Evolutionary conservation across 2,888 invertebrate genomes (phyloP).

Genomic region (Dryadula phaetusa): DNA sequence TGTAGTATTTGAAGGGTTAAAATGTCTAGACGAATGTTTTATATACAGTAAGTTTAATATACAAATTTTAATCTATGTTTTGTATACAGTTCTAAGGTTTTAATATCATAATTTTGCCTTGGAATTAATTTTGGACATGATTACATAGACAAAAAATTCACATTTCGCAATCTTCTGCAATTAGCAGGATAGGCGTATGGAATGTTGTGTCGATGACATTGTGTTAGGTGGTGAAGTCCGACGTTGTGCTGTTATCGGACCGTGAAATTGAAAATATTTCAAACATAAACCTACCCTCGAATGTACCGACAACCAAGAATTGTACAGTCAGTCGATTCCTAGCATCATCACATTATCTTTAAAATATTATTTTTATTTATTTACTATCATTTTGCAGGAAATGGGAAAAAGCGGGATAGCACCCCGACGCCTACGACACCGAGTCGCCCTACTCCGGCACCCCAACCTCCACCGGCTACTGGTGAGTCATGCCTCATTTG

Average conservation of each 20-base stretch:
- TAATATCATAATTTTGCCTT: too few relatives aligned
- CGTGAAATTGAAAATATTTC: too few relatives aligned
- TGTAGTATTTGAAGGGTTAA: neutral
- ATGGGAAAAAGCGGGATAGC: slow-evolving; percentile 82
- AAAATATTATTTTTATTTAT: neutral
- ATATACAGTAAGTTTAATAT: too few relatives aligned
- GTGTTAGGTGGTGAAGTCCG: too few relatives aligned
- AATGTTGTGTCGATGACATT: too few relatives aligned
- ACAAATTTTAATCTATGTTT: too few relatives aligned
- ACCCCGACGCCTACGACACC: slow-evolving; percentile 67
- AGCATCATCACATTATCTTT: neutral
- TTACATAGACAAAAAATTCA: too few relatives aligned
- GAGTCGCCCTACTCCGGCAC: slow-evolving; percentile 66
- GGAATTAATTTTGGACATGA: too few relatives aligned
- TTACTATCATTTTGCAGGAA: slow-evolving; percentile 64
- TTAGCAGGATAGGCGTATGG: too few relatives aligned
- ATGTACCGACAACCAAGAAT: neutral
- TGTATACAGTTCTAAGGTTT: too few relatives aligned
- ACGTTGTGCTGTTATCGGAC: too few relatives aligned
- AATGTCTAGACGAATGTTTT: neutral
- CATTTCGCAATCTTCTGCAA: too few relatives aligned
- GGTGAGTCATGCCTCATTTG: slow-evolving; percentile 67
- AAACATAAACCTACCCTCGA: neutral
- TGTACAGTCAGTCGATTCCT: neutral
- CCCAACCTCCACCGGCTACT: slow-evolving; percentile 65